Base-by-base conservation (phyloP, 2,888 invertebrate genomes). In the Cecidostiba fungosa region DNA sequence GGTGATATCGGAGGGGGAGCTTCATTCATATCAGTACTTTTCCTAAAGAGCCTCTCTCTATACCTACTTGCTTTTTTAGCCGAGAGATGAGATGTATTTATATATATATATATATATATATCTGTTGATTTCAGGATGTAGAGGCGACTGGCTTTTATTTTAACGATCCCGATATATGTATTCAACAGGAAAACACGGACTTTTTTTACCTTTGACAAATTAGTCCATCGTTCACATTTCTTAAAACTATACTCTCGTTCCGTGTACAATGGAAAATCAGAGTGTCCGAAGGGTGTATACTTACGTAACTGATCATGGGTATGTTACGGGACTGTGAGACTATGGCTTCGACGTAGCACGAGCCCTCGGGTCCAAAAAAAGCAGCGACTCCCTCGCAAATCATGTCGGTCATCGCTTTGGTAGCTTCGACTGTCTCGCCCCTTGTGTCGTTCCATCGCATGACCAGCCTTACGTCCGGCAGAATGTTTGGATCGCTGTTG, bases 231-330 rank as follows among this genome's bases (percentile, higher is more conserved):
- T 62, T 62, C 26, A 23, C 62, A 62, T 26, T 62, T 62, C 62
- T 62, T 62, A n/a, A 62, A 62, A 23, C n/a, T n/a, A n/a, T n/a
- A n/a, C n/a, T n/a, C n/a, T n/a, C n/a, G n/a, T n/a, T n/a, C n/a
- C n/a, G n/a, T n/a, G n/a, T n/a, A n/a, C n/a, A n/a, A n/a, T n/a
- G n/a, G n/a, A n/a, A n/a, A n/a, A 36, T 16, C 16, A 50, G 19
- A 1, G 0, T 0, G 16, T 47, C 10, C 2, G 16, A 6, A 4
- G 10, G 1, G 6, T 47, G 50, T 50, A 19, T 89, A 96, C 98
- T 97, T 94, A 99, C 99, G 94, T 98, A 98, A 92, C 98, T 98
- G 93, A 99, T 97, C 98, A 99, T 98, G 85, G 99, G 98, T 92
- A 98, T 96, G 94, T 99, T 98, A 93, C 97, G 96, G 73, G 98